Evolutionary conservation across 1,140 invertebrate species (phyloP).

Genomic region (Homalodisca vitripennis): DNA sequence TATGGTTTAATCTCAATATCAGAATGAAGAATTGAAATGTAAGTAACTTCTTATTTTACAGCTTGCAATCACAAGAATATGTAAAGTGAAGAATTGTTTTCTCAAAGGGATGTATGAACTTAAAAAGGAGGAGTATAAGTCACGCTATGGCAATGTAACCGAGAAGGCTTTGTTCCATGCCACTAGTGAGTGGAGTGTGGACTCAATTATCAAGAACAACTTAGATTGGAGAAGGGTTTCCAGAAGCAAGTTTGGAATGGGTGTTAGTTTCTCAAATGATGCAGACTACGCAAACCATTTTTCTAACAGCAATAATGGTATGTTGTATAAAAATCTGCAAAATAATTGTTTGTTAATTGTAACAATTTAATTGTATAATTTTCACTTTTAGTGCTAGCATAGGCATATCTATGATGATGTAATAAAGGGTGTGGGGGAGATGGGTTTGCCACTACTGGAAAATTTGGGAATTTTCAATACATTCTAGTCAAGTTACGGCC

Average conservation of each 20-base stretch:
- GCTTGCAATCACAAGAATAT: not conserved
- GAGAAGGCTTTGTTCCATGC: not conserved
- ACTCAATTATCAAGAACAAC: constrained; percentile 8
- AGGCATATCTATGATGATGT: not conserved
- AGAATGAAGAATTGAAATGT: too few species aligned
- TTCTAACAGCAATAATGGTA: constrained; percentile 16
- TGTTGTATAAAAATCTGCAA: not conserved
- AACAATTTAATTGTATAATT: not conserved
- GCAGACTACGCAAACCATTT: constrained; percentile 3
- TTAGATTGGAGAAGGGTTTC: constrained; percentile 17
- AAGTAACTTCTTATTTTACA: constrained; percentile 14
- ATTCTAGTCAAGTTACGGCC: too few species aligned
- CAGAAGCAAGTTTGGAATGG: constrained; percentile 4
- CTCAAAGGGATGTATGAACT: constrained; percentile 13
- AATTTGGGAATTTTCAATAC: too few species aligned
- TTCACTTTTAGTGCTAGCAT: not conserved
- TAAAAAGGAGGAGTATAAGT: constrained; percentile 27
- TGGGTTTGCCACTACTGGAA: not conserved
- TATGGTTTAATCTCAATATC: too few species aligned
- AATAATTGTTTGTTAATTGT: not conserved
- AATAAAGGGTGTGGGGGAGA: not conserved
- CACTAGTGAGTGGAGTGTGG: not conserved
- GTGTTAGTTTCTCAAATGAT: constrained; percentile 20
- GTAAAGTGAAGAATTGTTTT: not conserved
- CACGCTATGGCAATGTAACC: not conserved